Base-by-base conservation (phyloP, 64 coral and sea anemone species). In the Montipora sp. region DNA sequence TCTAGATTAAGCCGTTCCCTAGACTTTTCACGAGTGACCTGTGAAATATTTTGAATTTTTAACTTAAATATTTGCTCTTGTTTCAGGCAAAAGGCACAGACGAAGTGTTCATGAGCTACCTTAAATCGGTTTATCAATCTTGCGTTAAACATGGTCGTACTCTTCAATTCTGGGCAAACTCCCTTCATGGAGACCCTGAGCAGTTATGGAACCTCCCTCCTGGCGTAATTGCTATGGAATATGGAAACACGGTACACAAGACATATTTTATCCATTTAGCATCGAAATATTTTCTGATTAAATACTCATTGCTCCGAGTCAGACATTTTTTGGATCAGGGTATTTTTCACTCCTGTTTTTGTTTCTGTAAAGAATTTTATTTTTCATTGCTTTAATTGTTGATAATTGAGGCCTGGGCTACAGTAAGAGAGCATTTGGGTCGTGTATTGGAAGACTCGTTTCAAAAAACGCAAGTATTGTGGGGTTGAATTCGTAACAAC, bases 141-240 rank as follows among this genome's bases (percentile, higher is more conserved):
- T 99, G 94, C 21, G 13, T 63, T 59, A 89, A 66, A 49, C 92
- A 89, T 51, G 80, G 79, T n/a, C 92, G 94, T 45, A 93, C 83
- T 12, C 87, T 94, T 50, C 95, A 96, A 83, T 94, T 99, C 53
- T 99, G 98, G 98, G 88, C 89, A 19, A 99, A 99, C 76, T 66
- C 98, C 9, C 83, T 99, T 73, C 98, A 99, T 45, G 87, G 84
- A 3, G 77, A 96, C 51, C 91, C 94, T 20, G 89, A 95, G 20
- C 82, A 96, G 48, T 43, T 91, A 24, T 82, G 84, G 50, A 95
- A 96, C 27, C 73, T 99, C 19, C 98, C 98, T 11, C 58, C 89
- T 7, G 94, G 93, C n/a, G 80, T 92, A 5, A 91, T 96, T 87
- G 98, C 94, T 10, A 95, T 99, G 98, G 98, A 99, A 87, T 99